These are phyloP conservation scores for Phortica variegata DNA, from an alignment of 1,140 invertebrate species.

Conservation along the genomic window DNA sequence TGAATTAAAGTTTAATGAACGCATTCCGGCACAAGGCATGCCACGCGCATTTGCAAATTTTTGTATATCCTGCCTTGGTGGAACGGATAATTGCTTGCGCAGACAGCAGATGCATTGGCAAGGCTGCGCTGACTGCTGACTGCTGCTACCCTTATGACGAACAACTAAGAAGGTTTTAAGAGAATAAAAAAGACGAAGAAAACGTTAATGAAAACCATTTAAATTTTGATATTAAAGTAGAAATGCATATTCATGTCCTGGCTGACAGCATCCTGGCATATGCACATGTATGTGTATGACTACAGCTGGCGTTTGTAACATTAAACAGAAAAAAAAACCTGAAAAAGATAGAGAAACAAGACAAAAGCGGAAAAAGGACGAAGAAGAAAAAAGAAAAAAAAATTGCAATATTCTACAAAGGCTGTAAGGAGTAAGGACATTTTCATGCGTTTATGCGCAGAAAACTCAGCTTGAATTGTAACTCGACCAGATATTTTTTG, in stretches of 20 bases:
- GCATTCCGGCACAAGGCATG: too few relatives aligned
- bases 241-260: constrained; percentile 45
- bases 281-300: constrained; percentile 37
- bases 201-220: constrained; percentile 33
- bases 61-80: too few relatives aligned
- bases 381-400: constrained; percentile 43
- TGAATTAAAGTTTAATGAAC: too few relatives aligned
- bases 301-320: constrained; percentile 42
- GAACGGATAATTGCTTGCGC: too few relatives aligned
- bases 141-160: too few relatives aligned
- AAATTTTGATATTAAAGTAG: constrained; percentile 54
- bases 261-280: constrained; percentile 44
- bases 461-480: constrained; percentile 1
- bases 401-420: not conserved
- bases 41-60: too few relatives aligned
- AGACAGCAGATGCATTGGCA: constrained; percentile 46
- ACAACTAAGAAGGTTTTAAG: too few relatives aligned
- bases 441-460: not conserved
- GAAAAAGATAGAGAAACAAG: too few relatives aligned
- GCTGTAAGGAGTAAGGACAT: constrained; percentile 2
- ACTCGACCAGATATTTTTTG: constrained; percentile 1
- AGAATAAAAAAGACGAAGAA: constrained; percentile 1
- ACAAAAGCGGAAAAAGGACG: constrained; percentile 21
- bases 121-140: too few relatives aligned
- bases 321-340: constrained; percentile 6